Conservation (phyloP, 2,888 invertebrate genomes). For the Rhimphoctona megacephalus region DNA sequence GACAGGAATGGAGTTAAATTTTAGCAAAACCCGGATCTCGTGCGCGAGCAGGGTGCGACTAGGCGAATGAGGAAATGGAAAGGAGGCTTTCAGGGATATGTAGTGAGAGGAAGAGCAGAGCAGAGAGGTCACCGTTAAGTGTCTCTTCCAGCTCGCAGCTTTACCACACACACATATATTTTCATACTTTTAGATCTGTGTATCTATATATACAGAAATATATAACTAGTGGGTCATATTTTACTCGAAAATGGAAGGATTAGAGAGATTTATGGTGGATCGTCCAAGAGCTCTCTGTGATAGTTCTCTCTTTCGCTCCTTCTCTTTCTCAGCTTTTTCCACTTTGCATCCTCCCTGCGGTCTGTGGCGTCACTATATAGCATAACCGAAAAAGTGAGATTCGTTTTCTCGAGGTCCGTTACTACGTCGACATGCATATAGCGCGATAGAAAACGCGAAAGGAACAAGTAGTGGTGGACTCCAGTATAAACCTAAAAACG, state of each 20-base stretch:
- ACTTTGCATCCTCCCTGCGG: conserved; percentile 59
- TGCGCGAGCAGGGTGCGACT: conserved; percentile 6
- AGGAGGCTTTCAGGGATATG: conserved; percentile 43
- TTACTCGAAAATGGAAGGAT: conserved; percentile 76
- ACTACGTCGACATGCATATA: conserved; percentile 1
- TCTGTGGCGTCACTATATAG: conserved; percentile 30
- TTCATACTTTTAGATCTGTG: conserved; percentile 26
- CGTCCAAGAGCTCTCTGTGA: conserved; percentile 66
- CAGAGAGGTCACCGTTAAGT: conserved; percentile 67
- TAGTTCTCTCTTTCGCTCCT: conserved; percentile 39
- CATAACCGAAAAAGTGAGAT: conserved; percentile 24
- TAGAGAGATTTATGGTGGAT: conserved; percentile 77
- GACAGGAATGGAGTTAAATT: conserved; percentile 52
- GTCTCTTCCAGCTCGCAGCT: conserved; percentile 65
- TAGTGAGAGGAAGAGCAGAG: conserved; percentile 53
- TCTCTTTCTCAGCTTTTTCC: conserved; percentile 44
- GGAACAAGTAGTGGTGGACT: background rate
- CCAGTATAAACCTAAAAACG: background rate
- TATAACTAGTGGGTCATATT: conserved; percentile 71
- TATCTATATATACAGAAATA: conserved; percentile 34
- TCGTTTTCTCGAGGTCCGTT: conserved; percentile 17
- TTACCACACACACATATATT: conserved; percentile 29
- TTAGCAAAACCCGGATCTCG: conserved; percentile 46
- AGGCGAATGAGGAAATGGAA: conserved; percentile 31
- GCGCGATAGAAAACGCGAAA: conserved; percentile 22